phyloP scores from a whole-genome alignment of 2,113 vertebrate species.

The Ceyx margarethae region DNA sequence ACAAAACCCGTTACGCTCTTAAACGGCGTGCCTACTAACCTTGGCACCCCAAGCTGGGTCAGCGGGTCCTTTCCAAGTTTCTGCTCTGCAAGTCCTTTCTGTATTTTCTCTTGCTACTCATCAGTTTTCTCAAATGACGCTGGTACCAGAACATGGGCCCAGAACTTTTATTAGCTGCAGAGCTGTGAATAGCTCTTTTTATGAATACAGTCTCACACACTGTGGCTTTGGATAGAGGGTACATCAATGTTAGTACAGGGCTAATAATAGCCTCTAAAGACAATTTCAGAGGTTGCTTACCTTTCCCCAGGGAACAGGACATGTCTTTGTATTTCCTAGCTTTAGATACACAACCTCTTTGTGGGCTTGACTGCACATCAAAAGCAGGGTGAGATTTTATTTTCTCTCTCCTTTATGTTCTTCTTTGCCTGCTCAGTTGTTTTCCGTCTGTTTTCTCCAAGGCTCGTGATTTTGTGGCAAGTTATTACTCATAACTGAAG shows the following conservation, averaged over 20 bases:
- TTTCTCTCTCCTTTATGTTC: not conserved
- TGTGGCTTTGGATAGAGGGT: not conserved
- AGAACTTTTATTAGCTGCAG: not conserved
- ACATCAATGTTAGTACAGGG: not conserved
- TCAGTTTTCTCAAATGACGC: not conserved
- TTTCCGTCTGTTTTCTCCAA: not conserved
- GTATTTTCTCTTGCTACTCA: not conserved
- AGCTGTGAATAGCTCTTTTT: not conserved
- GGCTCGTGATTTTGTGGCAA: not conserved
- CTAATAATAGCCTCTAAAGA: not conserved
- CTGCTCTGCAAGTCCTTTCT: not conserved
- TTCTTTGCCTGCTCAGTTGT: not conserved
- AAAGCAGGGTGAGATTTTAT: not conserved
- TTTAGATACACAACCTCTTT: not conserved
- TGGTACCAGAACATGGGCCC: not conserved
- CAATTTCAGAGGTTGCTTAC: not conserved
- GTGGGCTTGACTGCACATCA: not conserved
- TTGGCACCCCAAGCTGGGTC: not conserved
- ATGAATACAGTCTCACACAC: rapidly evolving
- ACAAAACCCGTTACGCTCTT: not conserved
- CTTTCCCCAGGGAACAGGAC: not conserved
- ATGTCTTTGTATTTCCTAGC: not conserved
- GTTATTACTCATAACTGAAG: not conserved
- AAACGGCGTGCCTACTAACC: not conserved
- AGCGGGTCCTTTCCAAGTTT: not conserved